phyloP scores from a whole-genome alignment of 2,888 invertebrate genomes.

The Torymus auratus region DNA sequence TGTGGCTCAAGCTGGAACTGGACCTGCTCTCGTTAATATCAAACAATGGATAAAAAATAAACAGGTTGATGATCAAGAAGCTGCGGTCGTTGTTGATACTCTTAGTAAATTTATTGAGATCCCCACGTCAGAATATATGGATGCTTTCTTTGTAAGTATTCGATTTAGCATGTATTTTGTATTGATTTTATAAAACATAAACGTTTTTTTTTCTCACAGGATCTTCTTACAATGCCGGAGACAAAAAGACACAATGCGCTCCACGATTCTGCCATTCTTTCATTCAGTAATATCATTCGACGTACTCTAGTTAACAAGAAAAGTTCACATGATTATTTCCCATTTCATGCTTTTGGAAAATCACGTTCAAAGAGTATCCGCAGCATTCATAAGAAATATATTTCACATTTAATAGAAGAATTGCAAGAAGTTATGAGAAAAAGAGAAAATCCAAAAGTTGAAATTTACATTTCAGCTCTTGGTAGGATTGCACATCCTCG shows the following conservation, averaged over 20 bases:
- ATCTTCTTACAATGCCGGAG: constrained; percentile 79
- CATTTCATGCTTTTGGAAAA: constrained; percentile 82
- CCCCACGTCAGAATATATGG: constrained; percentile 82
- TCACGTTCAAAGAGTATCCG: constrained; percentile 78
- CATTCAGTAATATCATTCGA: constrained; percentile 81
- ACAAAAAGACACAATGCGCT: constrained; percentile 78
- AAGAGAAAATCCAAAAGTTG: constrained; percentile 79
- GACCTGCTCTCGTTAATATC: constrained; percentile 82
- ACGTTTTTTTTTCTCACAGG: constrained; percentile 63
- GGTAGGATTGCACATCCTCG: constrained; percentile 82
- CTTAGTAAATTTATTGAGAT: constrained; percentile 79
- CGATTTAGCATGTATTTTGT: not conserved
- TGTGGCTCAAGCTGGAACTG: constrained; percentile 83
- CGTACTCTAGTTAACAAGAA: constrained; percentile 80
- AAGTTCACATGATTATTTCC: constrained; percentile 80
- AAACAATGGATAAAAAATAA: constrained; percentile 80
- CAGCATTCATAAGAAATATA: constrained; percentile 79
- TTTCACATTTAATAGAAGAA: constrained; percentile 80
- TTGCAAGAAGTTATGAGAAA: constrained; percentile 79
- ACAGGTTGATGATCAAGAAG: constrained; percentile 80
- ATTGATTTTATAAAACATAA: not conserved
- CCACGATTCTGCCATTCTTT: constrained; percentile 80
- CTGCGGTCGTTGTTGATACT: constrained; percentile 80
- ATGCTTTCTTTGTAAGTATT: constrained; percentile 79
- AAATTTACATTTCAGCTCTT: constrained; percentile 82